phyloP scores from a whole-genome alignment of 2,113 vertebrate genomes.

The Amazona vittata region DNA sequence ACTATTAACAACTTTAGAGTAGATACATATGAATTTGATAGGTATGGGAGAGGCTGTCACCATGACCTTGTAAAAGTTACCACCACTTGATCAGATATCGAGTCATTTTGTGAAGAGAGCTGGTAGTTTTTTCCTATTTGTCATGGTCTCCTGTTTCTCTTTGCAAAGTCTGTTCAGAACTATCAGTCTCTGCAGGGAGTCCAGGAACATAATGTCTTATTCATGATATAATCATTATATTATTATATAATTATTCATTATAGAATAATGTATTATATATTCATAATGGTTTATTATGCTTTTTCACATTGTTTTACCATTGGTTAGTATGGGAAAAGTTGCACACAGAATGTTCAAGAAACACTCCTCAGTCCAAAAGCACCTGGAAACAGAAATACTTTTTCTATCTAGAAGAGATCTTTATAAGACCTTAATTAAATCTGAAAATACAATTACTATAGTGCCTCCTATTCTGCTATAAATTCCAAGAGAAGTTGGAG shows the following conservation, averaged over 20 bases:
- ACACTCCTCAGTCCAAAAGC: not conserved
- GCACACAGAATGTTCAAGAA: not conserved
- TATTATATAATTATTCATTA: not conserved
- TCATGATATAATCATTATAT: not conserved
- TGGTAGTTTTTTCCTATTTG: not conserved
- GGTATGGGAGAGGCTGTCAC: not conserved
- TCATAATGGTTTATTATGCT: not conserved
- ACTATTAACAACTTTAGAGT: not conserved
- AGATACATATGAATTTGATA: not conserved
- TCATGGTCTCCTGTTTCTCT: not conserved
- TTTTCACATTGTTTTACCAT: not conserved
- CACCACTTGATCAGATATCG: not conserved
- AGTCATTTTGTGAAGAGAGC: not conserved
- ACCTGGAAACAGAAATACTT: not conserved
- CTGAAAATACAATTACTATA: not conserved
- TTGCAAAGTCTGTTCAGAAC: not conserved
- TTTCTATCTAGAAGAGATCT: not conserved
- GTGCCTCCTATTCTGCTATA: not conserved
- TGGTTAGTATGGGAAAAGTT: not conserved
- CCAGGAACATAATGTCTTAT: not conserved
- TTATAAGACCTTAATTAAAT: not conserved
- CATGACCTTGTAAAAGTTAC: not conserved
- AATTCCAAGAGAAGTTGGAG: not conserved
- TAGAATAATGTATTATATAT: not conserved
- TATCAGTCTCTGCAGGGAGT: not conserved